These are phyloP conservation scores for Lanius ludovicianus DNA, from an alignment of 2,113 vertebrate genomes.

Conservation along the genomic window DNA sequence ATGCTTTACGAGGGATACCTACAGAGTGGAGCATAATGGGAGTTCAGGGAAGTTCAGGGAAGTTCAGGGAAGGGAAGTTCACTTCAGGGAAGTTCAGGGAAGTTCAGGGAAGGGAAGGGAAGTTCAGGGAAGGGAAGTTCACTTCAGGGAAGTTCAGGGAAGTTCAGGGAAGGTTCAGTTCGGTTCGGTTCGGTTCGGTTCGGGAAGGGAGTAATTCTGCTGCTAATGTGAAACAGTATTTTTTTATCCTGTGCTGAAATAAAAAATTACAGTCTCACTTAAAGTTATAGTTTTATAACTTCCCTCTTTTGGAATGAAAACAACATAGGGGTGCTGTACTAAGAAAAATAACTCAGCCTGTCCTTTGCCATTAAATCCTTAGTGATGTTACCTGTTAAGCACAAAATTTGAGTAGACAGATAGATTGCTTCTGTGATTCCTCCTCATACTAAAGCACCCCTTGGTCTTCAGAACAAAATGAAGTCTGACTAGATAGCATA, in stretches of 20 bases:
- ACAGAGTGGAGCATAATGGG: neutral
- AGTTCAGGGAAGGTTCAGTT: neutral
- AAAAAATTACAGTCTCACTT: neutral
- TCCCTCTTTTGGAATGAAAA: neutral
- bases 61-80: neutral
- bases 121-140: neutral
- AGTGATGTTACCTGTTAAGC: neutral
- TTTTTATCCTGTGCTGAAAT: neutral
- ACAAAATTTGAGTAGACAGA: neutral
- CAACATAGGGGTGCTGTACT: neutral
- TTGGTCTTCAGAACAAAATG: slow-evolving; percentile 1
- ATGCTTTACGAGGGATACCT: neutral
- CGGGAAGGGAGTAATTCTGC: neutral
- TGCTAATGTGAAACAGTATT: neutral
- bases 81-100: neutral
- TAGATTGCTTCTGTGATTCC: neutral
- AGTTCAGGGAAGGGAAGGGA: neutral
- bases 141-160: neutral
- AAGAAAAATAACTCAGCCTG: neutral
- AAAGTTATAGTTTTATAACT: neutral
- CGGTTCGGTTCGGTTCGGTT: no score
- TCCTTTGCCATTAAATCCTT: neutral
- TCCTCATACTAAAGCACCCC: neutral
- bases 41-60: neutral
- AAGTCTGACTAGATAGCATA: neutral